Evolutionary conservation across 1,140 invertebrate species (phyloP).

Genomic region (Heterodera schachtii): DNA sequence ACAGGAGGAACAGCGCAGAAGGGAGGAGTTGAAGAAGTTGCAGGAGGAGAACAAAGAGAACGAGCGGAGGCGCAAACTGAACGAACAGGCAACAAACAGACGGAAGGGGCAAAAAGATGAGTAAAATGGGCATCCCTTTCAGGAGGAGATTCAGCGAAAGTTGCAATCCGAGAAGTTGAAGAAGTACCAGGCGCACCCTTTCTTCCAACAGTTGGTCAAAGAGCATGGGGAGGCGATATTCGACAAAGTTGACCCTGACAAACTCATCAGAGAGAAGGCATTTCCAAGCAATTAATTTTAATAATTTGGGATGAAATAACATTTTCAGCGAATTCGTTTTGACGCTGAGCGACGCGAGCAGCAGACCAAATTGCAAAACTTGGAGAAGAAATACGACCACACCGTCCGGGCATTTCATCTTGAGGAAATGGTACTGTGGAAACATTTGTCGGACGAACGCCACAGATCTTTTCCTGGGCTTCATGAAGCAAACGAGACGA

Average conservation of each 20-base stretch:
- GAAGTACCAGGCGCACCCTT: constrained; percentile 39
- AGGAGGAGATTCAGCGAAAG: constrained; percentile 46
- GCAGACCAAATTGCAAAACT: constrained; percentile 54
- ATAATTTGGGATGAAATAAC: background rate
- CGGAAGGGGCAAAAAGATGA: constrained; percentile 41
- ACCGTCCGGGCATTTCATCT: constrained; percentile 61
- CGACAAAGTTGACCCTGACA: constrained; percentile 60
- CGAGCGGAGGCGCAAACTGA: constrained; percentile 51
- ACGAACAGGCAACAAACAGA: constrained; percentile 47
- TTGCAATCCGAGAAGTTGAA: constrained; percentile 38
- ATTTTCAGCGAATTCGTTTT: constrained; percentile 44
- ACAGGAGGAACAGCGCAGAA: constrained; percentile 56
- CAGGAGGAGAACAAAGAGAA: constrained; percentile 60
- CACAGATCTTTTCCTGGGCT: constrained; percentile 34
- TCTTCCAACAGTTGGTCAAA: constrained; percentile 59
- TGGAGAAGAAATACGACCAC: constrained; percentile 66
- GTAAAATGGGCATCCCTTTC: constrained; percentile 32
- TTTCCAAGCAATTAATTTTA: background rate
- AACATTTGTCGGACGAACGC: constrained; percentile 46
- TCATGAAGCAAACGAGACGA: constrained; percentile 54
- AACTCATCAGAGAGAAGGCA: constrained; percentile 58
- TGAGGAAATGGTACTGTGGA: constrained; percentile 57
- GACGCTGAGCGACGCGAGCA: constrained; percentile 55
- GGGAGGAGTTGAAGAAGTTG: constrained; percentile 60
- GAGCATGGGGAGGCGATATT: constrained; percentile 59